Base-by-base conservation (phyloP, 2,888 invertebrate species). In the Plebejus anna region DNA sequence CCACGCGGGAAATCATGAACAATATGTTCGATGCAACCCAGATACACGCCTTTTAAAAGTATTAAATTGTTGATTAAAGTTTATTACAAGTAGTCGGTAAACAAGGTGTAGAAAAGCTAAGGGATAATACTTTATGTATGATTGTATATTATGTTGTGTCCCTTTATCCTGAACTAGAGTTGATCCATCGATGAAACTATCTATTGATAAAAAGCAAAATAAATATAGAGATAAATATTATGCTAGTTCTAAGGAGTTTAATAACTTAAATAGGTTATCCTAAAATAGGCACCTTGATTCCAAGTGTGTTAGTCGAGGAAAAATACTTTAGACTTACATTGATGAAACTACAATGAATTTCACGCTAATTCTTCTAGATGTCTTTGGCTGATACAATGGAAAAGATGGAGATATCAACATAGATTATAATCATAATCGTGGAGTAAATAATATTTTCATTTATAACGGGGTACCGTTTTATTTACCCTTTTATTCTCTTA, bases 1-100 rank as follows among this genome's bases (percentile, higher is more conserved):
- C 66, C 75, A 13, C 61, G 42, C 61, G 75, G 75, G 75, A 75
- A 75, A 75, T 75, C 75, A 66, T 75, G 47, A 75, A 66, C 66
- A 75, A 66, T 75, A 75, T 75, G 75, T 66, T 73, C 73, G 32
- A 28, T 73, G 73, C 51, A 51, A 71, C 71, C 71, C 42, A 71
- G 42, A 71, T 71, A 71, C 38, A 38, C 22, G 13, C 9, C 66
- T 4, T 66, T 66, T 66, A 66, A 32, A 66, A 66, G 13, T 66
- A 66, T 66, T 32, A 66, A 61, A 61, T 61, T 61, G 28, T 61
- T 61, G 7, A 61, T 61, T 22, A 28, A 61, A 61, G 11, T 61
- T 61, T 61, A 22, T 9, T 28, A 9, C 28, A 7, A 59, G 59
- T 28, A 28, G 28, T 22, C 22, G 28, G 51, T 13, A 32, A 32